Evolutionary conservation across 2,797 vertebrate genomes (phyloP).

Genomic region (Antennarius maculatus): DNA sequence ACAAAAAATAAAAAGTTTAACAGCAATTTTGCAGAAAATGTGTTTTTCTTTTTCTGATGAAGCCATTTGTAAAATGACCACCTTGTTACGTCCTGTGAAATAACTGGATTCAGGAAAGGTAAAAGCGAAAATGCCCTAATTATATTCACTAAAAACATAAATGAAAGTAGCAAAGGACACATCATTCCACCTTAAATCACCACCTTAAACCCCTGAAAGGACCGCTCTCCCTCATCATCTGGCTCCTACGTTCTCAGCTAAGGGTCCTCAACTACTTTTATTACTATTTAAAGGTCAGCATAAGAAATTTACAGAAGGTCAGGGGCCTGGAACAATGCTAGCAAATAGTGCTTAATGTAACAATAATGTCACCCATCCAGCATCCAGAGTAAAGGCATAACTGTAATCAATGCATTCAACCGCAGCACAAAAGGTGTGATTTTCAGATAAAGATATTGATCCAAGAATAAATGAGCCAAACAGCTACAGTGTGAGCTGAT

Average conservation of each 20-base stretch:
- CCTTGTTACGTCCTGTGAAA: background rate
- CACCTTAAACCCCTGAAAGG: background rate
- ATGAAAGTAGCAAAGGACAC: no score
- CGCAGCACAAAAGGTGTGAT: background rate
- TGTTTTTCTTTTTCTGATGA: no score
- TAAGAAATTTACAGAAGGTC: slow-evolving; percentile 33
- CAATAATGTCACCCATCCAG: slow-evolving; percentile 13
- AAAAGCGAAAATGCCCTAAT: background rate
- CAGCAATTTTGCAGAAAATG: no score
- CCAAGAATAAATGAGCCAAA: background rate
- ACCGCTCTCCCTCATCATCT: background rate
- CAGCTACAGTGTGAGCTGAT: background rate
- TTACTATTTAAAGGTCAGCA: slow-evolving; percentile 5
- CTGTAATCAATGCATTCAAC: slow-evolving; percentile 6
- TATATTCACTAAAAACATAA: background rate
- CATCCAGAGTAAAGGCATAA: background rate
- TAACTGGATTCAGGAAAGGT: background rate
- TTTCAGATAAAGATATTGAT: background rate
- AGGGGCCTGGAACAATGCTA: slow-evolving; percentile 5
- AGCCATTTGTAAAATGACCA: no score
- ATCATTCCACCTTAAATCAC: no score
- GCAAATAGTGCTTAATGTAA: slow-evolving; percentile 29
- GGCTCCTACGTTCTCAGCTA: slow-evolving; percentile 2
- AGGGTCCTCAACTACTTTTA: background rate
- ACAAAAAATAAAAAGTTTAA: no score